Base-by-base conservation (phyloP, 1,140 invertebrate species). In the Brachionus rotundiformis region DNA sequence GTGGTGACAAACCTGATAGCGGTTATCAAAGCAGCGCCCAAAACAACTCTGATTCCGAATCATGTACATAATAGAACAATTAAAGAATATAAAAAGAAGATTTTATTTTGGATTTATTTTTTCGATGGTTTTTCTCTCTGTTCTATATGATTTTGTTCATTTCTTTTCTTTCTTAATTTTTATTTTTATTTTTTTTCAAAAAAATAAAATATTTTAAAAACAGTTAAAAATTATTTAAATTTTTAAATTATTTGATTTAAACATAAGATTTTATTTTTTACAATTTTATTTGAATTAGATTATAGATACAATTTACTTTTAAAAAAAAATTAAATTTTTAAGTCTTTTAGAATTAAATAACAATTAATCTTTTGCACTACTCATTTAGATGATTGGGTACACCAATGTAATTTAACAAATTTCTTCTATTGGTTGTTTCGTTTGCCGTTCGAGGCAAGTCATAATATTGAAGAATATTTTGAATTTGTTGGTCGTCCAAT, bases 1-100 rank as follows among this genome's bases (percentile, higher is more conserved):
- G 5, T 73, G 68, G 68, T 41, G 68, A 47, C 25, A 73, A 73
- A 47, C 68, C 68, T 25, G 68, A 73, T 44, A 73, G 68, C 44
- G 68, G 68, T 41, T 73, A 73, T 29, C 68, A 73, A 73, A 73
- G 68, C 10, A 73, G 68, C 41, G 68, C 68, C 44, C 68, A 73
- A 73, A 73, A 73, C 41, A 73, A 73, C 13, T 73, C 68, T 44
- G 68, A 73, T 73, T 73, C 68, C 68, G 68, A 73, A 41, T 73
- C 39, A 25, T 73, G 68, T 73, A 73, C 19, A 73, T 73, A 73
- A 36, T 2, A 39, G 16, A 11, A 36, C 11, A 36, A 71, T 36
- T 36, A 33, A 36, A 36, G 39, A 71, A 36, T 36, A n/a, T 16
- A 36, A 71, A 71, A 71, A 71, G 33, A 71, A 71, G 2, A 23